These are phyloP conservation scores for Pachyuromys duprasi DNA, from an alignment of 2,797 vertebrate species.

Conservation along the genomic window DNA sequence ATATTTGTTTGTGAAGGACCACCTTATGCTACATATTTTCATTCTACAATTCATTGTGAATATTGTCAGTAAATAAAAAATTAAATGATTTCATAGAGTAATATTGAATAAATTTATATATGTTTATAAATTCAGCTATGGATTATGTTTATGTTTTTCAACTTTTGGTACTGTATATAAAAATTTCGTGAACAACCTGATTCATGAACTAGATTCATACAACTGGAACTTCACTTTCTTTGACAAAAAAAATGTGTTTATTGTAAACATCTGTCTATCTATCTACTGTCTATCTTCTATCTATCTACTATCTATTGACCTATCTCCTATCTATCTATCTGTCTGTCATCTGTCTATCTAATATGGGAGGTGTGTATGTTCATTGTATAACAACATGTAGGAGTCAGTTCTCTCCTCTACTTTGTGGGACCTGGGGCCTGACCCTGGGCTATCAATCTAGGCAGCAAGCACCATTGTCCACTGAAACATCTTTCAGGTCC, in stretches of 20 bases:
- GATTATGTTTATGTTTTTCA: background rate
- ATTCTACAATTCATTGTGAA: slow-evolving; percentile 9
- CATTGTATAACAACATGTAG: background rate
- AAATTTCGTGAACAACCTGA: slow-evolving; percentile 14
- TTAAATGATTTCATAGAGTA: background rate
- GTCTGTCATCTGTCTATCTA: too few relatives aligned
- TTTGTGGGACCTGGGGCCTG: too few relatives aligned
- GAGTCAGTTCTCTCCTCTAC: background rate
- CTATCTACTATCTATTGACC: too few relatives aligned
- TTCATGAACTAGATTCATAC: background rate
- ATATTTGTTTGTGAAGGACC: background rate
- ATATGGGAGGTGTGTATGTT: too few relatives aligned
- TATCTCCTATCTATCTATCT: too few relatives aligned
- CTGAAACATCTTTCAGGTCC: background rate
- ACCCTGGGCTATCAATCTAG: background rate
- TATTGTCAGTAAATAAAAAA: slow-evolving; percentile 12
- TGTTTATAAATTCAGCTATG: background rate
- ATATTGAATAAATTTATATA: background rate
- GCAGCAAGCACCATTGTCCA: background rate
- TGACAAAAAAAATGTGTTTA: background rate
- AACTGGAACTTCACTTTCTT: background rate
- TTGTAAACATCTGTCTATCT: background rate
- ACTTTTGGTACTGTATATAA: slow-evolving; percentile 15
- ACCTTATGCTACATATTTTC: background rate
- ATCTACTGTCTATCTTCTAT: too few relatives aligned